Conservation (phyloP, 2,888 invertebrate species). For the Athalia rosae region DNA sequence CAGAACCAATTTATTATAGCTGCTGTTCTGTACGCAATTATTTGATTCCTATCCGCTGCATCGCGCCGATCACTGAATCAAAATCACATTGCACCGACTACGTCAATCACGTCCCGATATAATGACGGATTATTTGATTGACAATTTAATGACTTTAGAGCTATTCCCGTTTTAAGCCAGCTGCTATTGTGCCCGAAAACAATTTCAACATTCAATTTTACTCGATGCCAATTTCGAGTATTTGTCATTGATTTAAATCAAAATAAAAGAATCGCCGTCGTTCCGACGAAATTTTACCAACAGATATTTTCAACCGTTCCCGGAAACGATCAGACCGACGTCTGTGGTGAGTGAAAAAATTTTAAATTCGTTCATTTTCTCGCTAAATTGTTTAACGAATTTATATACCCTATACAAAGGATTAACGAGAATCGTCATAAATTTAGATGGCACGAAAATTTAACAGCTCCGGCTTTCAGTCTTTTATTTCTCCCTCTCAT, state of each 20-base stretch:
- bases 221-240: not conserved
- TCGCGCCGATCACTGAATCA: not conserved
- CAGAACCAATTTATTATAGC: slow-evolving; percentile 10
- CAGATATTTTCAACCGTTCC: too few relatives aligned
- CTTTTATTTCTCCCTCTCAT: too few relatives aligned
- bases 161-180: slow-evolving; percentile 10
- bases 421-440: too few relatives aligned
- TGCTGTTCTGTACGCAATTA: not conserved
- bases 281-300: too few relatives aligned
- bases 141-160: slow-evolving; percentile 22
- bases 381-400: too few relatives aligned
- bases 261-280: not conserved
- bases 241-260: not conserved
- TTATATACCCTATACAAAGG: too few relatives aligned
- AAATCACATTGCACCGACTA: not conserved
- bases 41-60: slow-evolving; percentile 11
- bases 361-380: too few relatives aligned
- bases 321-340: not conserved
- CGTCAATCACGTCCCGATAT: slow-evolving; percentile 12
- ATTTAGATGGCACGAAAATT: too few relatives aligned
- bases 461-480: too few relatives aligned
- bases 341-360: too few relatives aligned
- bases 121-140: slow-evolving; percentile 25
- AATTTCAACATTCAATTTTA: slow-evolving; percentile 4
- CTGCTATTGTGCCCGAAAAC: not conserved